phyloP scores from a whole-genome alignment of 2,888 invertebrate genomes.

The Melikaiella ostensackeni region DNA sequence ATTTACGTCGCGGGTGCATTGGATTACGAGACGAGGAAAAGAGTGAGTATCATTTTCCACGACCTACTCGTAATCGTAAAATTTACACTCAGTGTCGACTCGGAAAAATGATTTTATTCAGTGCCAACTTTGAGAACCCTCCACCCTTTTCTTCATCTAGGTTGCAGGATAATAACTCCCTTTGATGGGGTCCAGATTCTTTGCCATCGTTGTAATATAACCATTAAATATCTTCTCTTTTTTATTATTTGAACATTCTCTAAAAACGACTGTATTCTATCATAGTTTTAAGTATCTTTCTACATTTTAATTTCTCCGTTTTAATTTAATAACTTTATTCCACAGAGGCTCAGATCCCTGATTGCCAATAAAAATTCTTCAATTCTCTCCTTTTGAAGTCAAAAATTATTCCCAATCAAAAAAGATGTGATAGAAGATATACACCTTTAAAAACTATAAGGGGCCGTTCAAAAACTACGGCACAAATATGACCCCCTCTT shows the following conservation, averaged over 20 bases:
- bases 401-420: not conserved
- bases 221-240: not conserved
- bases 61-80: not conserved
- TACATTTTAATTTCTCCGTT: not conserved
- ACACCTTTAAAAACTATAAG: no score
- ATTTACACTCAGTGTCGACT: conserved; percentile 14
- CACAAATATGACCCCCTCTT: no score
- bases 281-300: no score
- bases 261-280: not conserved
- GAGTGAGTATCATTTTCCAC: conserved; percentile 84
- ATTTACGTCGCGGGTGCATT: conserved; percentile 98
- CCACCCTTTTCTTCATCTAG: not conserved
- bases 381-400: not conserved
- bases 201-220: not conserved
- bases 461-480: no score
- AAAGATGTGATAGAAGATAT: not conserved
- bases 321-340: not conserved
- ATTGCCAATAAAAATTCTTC: not conserved
- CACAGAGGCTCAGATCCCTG: not conserved
- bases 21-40: conserved; percentile 97
- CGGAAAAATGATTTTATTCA: conserved; percentile 10
- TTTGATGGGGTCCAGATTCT: not conserved
- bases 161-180: conserved; percentile 7
- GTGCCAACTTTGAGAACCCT: conserved; percentile 19
- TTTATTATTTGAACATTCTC: conserved; percentile 2